Percentiles rank a stretch among this genome's conserved stretches.
These are phyloP conservation scores for Drosophila mettleri DNA, from an alignment of 2,888 invertebrate species.

Conservation along the genomic window DNA sequence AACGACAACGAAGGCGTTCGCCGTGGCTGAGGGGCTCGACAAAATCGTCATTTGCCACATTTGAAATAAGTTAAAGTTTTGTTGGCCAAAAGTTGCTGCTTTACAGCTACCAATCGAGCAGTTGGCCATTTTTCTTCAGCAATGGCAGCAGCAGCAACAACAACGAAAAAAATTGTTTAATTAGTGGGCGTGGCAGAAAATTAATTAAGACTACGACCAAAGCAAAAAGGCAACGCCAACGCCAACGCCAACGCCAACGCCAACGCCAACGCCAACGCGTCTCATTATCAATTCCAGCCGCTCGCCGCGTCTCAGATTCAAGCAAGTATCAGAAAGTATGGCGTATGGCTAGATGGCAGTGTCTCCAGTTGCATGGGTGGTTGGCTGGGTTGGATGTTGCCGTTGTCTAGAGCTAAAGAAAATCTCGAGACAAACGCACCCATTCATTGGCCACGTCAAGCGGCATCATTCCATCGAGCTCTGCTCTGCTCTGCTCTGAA, in stretches of 20 bases:
- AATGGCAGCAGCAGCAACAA: constrained; percentile 2
- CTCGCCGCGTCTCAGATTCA: constrained; percentile 31
- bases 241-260: constrained; percentile 19
- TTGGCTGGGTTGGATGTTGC: not conserved
- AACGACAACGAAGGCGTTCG: not conserved
- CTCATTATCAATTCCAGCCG: constrained; percentile 78
- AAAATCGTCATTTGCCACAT: constrained; percentile 67
- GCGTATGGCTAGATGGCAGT: no score
- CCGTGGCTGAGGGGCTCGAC: not conserved
- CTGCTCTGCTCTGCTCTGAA: constrained; percentile 33
- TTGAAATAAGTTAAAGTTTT: constrained; percentile 78
- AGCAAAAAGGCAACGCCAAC: constrained; percentile 27
- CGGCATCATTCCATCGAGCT: constrained; percentile 38
- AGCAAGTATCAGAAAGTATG: no score
- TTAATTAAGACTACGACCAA: constrained; percentile 67
- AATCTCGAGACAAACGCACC: constrained; percentile 52
- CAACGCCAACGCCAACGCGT: constrained; percentile 12
- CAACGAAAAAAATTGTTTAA: constrained; percentile 64
- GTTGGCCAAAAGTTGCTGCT: constrained; percentile 43
- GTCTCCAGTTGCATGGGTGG: not conserved
- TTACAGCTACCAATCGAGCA: constrained; percentile 33
- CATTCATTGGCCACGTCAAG: constrained; percentile 63
- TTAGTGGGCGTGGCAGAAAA: constrained; percentile 74
- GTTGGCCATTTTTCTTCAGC: constrained; percentile 46
- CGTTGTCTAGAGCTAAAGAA: not conserved